phyloP scores from a whole-genome alignment of 2,113 vertebrate species.

The Anhinga rufa region DNA sequence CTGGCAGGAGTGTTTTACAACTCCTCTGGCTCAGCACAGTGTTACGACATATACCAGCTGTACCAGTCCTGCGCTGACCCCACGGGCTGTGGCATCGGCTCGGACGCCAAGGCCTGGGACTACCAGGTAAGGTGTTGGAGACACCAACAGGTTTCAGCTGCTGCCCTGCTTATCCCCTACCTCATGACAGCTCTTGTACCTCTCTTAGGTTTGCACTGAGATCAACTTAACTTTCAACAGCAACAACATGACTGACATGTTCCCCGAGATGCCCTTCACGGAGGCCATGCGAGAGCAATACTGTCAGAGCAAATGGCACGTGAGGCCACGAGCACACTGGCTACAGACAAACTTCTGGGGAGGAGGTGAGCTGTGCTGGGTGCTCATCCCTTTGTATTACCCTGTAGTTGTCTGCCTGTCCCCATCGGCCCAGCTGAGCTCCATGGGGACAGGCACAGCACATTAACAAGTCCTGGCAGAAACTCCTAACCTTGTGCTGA shows the following conservation, averaged over 20 bases:
- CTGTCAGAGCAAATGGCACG: constrained; percentile 81
- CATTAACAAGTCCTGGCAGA: not conserved
- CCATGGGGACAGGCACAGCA: not conserved
- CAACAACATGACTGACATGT: constrained; percentile 90
- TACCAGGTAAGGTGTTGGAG: constrained; percentile 78
- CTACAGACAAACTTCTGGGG: constrained; percentile 84
- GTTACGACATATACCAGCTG: constrained; percentile 79
- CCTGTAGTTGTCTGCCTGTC: too few species aligned
- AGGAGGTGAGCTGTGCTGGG: constrained; percentile 63
- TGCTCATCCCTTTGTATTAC: not conserved
- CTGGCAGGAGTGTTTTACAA: constrained; percentile 88
- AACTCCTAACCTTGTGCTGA: not conserved
- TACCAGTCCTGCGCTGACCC: constrained; percentile 87
- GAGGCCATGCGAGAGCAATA: constrained; percentile 71
- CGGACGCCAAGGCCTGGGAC: constrained; percentile 86
- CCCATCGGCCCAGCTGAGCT: not conserved
- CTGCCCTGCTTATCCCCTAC: not conserved
- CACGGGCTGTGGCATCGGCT: constrained; percentile 85
- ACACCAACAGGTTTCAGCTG: not conserved
- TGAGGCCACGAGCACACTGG: constrained; percentile 79
- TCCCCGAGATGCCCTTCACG: constrained; percentile 82
- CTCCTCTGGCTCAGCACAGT: constrained; percentile 66
- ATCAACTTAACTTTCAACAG: constrained; percentile 84
- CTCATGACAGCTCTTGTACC: not conserved
- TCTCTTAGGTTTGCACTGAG: constrained; percentile 86